Percentiles rank a stretch among this genome's conserved stretches.
Evolutionary conservation across 2,113 vertebrate species (phyloP).

Genomic region (Boleophthalmus pectinirostris): DNA sequence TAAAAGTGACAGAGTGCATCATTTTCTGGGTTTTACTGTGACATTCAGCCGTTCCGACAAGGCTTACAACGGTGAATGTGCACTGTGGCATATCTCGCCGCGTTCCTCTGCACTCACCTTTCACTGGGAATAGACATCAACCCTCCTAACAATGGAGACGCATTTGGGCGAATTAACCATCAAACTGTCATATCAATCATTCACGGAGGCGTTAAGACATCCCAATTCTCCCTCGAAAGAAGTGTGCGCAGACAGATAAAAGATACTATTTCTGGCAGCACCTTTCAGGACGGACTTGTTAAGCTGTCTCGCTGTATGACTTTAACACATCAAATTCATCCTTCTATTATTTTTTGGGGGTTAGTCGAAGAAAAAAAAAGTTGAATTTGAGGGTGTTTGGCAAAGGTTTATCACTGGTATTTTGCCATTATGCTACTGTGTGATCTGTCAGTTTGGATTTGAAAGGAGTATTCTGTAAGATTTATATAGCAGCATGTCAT

Average conservation of each 20-base stretch:
- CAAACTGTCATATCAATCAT: constrained; percentile 63
- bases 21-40: constrained; percentile 1
- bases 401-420: constrained; percentile 9
- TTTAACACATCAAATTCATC: constrained; percentile 16
- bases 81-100: constrained; percentile 3
- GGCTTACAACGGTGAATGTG: constrained; percentile 6
- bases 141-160: constrained; percentile 46
- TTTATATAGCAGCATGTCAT: constrained; percentile 11
- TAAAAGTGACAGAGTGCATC: constrained; percentile 7
- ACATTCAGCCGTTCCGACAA: constrained; percentile 5
- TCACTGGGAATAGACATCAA: constrained; percentile 6
- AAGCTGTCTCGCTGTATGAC: constrained; percentile 22
- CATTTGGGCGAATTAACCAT: constrained; percentile 58
- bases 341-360: constrained; percentile 2
- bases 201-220: constrained; percentile 49
- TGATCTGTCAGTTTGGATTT: neutral
- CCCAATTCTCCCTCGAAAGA: constrained; percentile 24
- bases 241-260: constrained; percentile 48
- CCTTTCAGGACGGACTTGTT: constrained; percentile 17
- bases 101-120: neutral
- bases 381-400: neutral
- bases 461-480: constrained; percentile 17
- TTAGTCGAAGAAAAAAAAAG: too few relatives aligned
- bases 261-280: constrained; percentile 37
- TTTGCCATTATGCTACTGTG: constrained; percentile 1